A percentile compares a stretch with the other conserved stretches of the same genome.
Evolutionary conservation across 2,113 vertebrate species (phyloP).

Genomic region (Mastomys natalensis): DNA sequence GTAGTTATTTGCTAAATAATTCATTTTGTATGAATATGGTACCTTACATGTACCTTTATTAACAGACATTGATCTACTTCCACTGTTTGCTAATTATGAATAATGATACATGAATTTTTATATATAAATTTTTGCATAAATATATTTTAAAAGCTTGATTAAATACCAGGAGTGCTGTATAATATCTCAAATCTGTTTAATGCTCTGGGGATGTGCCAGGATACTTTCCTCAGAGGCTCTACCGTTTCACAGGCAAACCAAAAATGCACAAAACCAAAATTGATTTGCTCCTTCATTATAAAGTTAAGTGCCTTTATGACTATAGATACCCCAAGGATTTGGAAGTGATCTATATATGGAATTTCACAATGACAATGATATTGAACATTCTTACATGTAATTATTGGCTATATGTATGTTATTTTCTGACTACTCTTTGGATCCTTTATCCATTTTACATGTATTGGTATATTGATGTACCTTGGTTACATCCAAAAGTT

Average conservation of each 20-base stretch:
- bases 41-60: background rate
- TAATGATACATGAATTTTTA: background rate
- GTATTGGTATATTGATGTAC: background rate
- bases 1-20: background rate
- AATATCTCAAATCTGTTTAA: background rate
- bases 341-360: background rate
- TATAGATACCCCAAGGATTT: background rate
- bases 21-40: background rate
- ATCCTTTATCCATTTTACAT: background rate
- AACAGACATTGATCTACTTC: background rate
- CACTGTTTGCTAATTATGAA: background rate
- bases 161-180: background rate
- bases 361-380: background rate
- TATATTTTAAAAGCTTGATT: background rate
- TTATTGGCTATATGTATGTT: background rate
- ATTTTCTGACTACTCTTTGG: background rate
- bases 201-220: background rate
- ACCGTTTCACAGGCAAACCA: background rate
- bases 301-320: background rate
- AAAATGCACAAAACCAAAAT: background rate
- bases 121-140: background rate
- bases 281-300: background rate
- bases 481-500: background rate
- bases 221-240: background rate
- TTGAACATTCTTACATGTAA: background rate